These are phyloP conservation scores for Noctua janthe DNA, from an alignment of 2,888 invertebrate species.

Conservation along the genomic window DNA sequence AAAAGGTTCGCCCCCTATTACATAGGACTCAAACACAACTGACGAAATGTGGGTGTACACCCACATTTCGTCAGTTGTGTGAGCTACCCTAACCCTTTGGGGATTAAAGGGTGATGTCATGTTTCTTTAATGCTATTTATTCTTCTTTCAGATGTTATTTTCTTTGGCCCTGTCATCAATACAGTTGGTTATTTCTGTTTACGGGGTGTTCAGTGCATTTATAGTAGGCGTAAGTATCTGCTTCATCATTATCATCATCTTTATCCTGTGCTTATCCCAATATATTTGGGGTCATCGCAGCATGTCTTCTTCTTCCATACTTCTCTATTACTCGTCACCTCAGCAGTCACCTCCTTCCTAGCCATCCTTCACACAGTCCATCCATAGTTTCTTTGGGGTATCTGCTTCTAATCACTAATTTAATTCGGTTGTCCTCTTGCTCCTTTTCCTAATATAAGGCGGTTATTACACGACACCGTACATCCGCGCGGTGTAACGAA, in stretches of 20 bases:
- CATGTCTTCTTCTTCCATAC: too few relatives aligned
- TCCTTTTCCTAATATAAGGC: neutral
- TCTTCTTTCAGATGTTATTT: constrained; percentile 36
- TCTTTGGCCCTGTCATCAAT: constrained; percentile 26
- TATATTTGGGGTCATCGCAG: too few relatives aligned
- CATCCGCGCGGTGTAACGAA: neutral
- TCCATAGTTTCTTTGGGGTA: neutral
- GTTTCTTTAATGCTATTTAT: neutral
- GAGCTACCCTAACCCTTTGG: neutral
- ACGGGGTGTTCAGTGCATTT: constrained; percentile 3
- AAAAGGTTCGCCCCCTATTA: neutral
- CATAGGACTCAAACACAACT: neutral
- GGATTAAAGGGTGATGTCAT: neutral
- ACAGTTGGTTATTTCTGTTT: constrained; percentile 21
- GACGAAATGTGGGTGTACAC: neutral
- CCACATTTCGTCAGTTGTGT: too few relatives aligned
- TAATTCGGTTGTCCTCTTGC: neutral
- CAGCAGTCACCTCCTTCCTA: too few relatives aligned
- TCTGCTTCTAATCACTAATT: neutral
- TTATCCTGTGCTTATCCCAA: too few relatives aligned
- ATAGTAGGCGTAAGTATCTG: constrained; percentile 17
- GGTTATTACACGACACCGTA: neutral
- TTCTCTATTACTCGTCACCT: too few relatives aligned
- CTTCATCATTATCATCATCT: too few relatives aligned
- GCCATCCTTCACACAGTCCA: too few relatives aligned